Evolutionary conservation across 2,888 invertebrate genomes (phyloP), one percentile per base, ranked within the genome.

Genomic region (Tenthredo mesomela): DNA sequence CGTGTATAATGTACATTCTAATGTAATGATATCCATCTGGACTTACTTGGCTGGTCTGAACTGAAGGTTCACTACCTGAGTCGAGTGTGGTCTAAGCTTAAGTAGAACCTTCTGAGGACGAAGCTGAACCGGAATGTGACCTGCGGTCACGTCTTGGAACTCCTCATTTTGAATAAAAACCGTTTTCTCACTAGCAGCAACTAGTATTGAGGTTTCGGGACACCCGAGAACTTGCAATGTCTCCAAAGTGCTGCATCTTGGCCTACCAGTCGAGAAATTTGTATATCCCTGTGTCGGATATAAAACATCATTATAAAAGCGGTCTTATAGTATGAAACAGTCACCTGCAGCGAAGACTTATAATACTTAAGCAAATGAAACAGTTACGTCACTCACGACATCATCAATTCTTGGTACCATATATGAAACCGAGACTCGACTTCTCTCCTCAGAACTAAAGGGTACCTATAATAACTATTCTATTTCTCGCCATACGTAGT

Each of bases 41-140:
- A 67, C 89, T 83, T 88, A 91, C 91, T 89, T 91, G 12, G 98
- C 97, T 82, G 97, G 96, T 82, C 96, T 94, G 90, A 96, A 97
- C n/a, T 94, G 93, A 87, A 97, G 94, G 87, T 95, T 94, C 70
- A 97, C 93, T 87, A 94, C 95, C 88, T 95, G 94, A 0, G 95
- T 95, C 88, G 95, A 94, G 29, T 95, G 96, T 90, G 95, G 95
- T 89, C 96, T 95, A 50, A 97, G 92, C 84, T 94, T 95, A 0
- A 96, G 89, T 54, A 93, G 94, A 33, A 95, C 93, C 87, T 92
- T 94, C 92, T 97, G 96, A 1, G 96, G 96, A 88, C 94, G 95
- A 77, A 97, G 95, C 91, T 97, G 97, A 75, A 96, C 94, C 3
- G 95, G 94, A 21, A 94, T 93, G 65, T 94, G 93, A 10, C 93